Percentiles rank a stretch among this genome's conserved stretches.
Evolutionary conservation across 2,888 invertebrate genomes (phyloP).

Genomic region (Alitta virens): DNA sequence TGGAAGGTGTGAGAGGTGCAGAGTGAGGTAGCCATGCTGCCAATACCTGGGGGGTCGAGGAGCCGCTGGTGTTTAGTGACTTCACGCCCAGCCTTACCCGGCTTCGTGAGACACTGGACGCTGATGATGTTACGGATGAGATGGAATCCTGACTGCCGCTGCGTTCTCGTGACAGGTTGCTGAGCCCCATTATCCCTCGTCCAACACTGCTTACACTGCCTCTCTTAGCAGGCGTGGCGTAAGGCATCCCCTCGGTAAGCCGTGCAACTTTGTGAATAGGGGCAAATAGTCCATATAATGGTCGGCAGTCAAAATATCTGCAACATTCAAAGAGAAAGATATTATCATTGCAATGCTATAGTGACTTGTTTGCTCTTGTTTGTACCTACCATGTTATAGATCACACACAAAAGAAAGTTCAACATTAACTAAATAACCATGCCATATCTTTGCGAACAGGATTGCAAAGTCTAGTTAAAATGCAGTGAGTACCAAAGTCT

Average conservation of each 20-base stretch:
- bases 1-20: background rate
- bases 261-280: conserved; percentile 83
- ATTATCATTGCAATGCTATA: background rate
- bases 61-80: conserved; percentile 58
- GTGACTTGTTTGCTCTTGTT: no score
- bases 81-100: conserved; percentile 77
- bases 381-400: no score
- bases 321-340: background rate
- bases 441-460: no score
- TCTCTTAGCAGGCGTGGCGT: conserved; percentile 5
- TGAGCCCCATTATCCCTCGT: background rate
- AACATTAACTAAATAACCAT: no score
- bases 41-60: conserved; percentile 6
- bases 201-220: conserved; percentile 13
- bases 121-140: conserved; percentile 74
- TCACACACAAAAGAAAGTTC: no score
- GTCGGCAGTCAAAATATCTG: conserved; percentile 89
- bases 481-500: no score
- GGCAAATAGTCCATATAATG: conserved; percentile 89
- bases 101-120: conserved; percentile 56
- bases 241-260: conserved; percentile 63
- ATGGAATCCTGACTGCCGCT: conserved; percentile 74
- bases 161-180: conserved; percentile 38
- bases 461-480: no score
- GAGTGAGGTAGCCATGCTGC: conserved; percentile 15